Percentiles rank a stretch among this genome's conserved stretches.
phyloP scores from a whole-genome alignment of 2,888 invertebrate species.

The Meloe dianella region DNA sequence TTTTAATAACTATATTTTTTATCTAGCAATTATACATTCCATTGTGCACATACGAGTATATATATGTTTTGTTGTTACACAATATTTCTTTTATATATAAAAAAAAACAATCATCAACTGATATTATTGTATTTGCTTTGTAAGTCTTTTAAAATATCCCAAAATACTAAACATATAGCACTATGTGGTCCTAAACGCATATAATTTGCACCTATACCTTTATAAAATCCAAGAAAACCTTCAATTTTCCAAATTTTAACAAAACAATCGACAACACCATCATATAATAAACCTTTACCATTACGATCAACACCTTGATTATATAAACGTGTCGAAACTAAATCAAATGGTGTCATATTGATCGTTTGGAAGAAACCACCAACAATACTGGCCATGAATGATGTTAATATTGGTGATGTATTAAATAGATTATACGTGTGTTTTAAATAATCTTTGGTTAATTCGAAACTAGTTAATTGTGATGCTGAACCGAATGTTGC shows the following conservation, averaged over 20 bases:
- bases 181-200: slow-evolving; percentile 90
- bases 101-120: slow-evolving; percentile 2
- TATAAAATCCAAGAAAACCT: slow-evolving; percentile 84
- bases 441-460: slow-evolving; percentile 63
- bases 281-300: slow-evolving; percentile 72
- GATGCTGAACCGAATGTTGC: slow-evolving; percentile 82
- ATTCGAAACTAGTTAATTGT: slow-evolving; percentile 82
- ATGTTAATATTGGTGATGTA: slow-evolving; percentile 63
- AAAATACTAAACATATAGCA: slow-evolving; percentile 84
- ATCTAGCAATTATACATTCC: neutral
- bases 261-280: slow-evolving; percentile 76
- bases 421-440: slow-evolving; percentile 47
- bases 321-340: slow-evolving; percentile 86
- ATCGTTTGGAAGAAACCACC: slow-evolving; percentile 78
- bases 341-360: slow-evolving; percentile 86
- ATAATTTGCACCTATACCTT: slow-evolving; percentile 88
- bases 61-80: neutral
- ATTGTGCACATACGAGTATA: neutral
- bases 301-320: slow-evolving; percentile 78
- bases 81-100: neutral
- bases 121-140: slow-evolving; percentile 43
- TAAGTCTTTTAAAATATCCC: slow-evolving; percentile 65
- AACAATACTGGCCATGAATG: slow-evolving; percentile 73
- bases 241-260: slow-evolving; percentile 77
- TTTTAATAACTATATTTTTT: slow-evolving; percentile 5